Evolutionary conservation across 1,140 invertebrate species (phyloP).

Genomic region (Drosophila bipectinata): DNA sequence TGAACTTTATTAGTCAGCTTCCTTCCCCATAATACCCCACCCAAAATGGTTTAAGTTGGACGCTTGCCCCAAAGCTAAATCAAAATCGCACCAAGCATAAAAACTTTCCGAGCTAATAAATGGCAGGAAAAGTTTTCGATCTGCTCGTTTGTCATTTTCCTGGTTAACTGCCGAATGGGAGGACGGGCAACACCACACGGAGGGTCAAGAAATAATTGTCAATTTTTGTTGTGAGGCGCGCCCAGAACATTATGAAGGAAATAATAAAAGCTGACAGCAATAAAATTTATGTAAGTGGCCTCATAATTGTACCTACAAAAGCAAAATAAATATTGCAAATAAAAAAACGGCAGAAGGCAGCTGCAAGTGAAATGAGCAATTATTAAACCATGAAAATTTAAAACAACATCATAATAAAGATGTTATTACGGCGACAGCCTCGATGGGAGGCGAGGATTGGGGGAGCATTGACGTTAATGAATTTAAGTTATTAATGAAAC

Average conservation of each 20-base stretch:
- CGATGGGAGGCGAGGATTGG: background rate
- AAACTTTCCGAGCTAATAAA: constrained; percentile 70
- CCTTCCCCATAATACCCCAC: background rate
- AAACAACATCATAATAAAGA: constrained; percentile 68
- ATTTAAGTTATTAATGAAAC: constrained; percentile 1
- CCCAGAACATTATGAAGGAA: constrained; percentile 19
- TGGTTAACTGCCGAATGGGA: constrained; percentile 17
- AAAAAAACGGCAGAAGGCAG: constrained; percentile 61
- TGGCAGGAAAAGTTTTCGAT: constrained; percentile 64
- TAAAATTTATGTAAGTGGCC: constrained; percentile 76
- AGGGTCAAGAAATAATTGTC: constrained; percentile 61
- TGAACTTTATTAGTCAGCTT: constrained; percentile 16
- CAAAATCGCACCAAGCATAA: constrained; percentile 68
- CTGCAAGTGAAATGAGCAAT: constrained; percentile 74
- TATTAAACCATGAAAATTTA: constrained; percentile 76
- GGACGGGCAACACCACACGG: background rate
- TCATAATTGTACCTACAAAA: constrained; percentile 72
- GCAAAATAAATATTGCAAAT: constrained; percentile 39
- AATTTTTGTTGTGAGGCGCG: constrained; percentile 60
- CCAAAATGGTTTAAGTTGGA: constrained; percentile 19
- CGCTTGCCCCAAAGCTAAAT: constrained; percentile 55
- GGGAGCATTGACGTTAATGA: background rate
- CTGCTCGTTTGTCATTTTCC: constrained; percentile 67
- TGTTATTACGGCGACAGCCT: constrained; percentile 45
- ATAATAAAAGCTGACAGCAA: constrained; percentile 53